These are phyloP conservation scores for Ypsolopha scabrella DNA, from an alignment of 2,888 invertebrate species.

Conservation along the genomic window DNA sequence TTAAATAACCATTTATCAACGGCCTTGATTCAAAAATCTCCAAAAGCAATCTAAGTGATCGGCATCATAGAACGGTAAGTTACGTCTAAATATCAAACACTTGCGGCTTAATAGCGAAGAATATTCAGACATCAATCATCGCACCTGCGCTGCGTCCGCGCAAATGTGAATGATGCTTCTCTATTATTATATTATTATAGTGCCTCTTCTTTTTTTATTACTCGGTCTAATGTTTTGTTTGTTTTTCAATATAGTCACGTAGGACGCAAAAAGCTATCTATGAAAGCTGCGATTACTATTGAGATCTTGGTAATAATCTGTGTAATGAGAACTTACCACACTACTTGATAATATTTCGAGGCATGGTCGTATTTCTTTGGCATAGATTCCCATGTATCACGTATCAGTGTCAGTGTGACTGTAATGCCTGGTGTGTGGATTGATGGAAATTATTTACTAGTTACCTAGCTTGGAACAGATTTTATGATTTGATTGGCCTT, in stretches of 20 bases:
- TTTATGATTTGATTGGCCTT: too few species aligned
- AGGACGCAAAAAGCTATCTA: not conserved
- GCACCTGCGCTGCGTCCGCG: not conserved
- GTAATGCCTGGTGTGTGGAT: not conserved
- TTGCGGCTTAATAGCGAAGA: not conserved
- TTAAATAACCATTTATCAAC: too few species aligned
- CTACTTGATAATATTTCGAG: conserved; percentile 19
- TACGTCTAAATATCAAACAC: not conserved
- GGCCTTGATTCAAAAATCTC: too few species aligned
- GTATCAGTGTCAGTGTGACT: conserved; percentile 3
- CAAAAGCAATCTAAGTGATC: too few species aligned
- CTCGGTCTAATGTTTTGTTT: not conserved
- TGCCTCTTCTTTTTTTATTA: not conserved
- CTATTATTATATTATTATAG: not conserved
- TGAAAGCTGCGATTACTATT: conserved; percentile 9
- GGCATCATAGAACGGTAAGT: not conserved
- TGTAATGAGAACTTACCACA: conserved; percentile 22
- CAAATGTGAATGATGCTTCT: not conserved
- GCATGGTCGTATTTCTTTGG: conserved; percentile 23
- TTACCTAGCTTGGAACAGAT: too few species aligned
- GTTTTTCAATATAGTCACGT: not conserved
- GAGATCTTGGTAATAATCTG: conserved; percentile 20
- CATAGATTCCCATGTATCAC: conserved; percentile 11
- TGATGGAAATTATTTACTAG: not conserved
- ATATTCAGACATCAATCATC: not conserved